Conservation (phyloP, 2,888 invertebrate species). For the Morpho helenor region DNA sequence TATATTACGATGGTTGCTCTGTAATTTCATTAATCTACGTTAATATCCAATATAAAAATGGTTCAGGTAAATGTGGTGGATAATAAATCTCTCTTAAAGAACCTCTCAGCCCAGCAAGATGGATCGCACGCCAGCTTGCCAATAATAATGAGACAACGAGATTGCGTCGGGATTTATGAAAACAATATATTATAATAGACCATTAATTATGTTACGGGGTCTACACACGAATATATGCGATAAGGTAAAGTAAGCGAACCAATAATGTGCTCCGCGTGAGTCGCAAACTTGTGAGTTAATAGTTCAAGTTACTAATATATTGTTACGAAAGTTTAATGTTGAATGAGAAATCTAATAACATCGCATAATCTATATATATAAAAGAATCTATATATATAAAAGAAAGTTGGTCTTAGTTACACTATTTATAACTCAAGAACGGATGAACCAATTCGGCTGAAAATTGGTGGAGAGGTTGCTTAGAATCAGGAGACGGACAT, state of each 20-base stretch:
- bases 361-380: too few species aligned
- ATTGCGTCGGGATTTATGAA: slow-evolving; percentile 20
- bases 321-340: too few species aligned
- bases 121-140: slow-evolving; percentile 26
- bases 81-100: slow-evolving; percentile 30
- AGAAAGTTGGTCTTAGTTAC: too few species aligned
- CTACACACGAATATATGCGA: background rate
- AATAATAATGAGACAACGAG: slow-evolving; percentile 28
- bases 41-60: slow-evolving; percentile 24
- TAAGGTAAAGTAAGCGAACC: slow-evolving; percentile 1
- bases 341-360: too few species aligned
- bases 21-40: slow-evolving; percentile 1
- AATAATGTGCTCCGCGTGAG: background rate
- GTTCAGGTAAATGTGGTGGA: slow-evolving; percentile 24
- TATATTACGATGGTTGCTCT: background rate
- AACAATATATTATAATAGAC: slow-evolving; percentile 23
- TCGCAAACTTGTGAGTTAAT: background rate
- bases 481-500: too few species aligned
- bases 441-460: too few species aligned
- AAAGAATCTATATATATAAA: too few species aligned
- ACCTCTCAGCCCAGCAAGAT: slow-evolving; percentile 23
- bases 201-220: slow-evolving; percentile 10
- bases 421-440: too few species aligned
- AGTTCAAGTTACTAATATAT: too few species aligned
- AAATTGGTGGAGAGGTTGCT: too few species aligned